Base-by-base conservation (phyloP, 64 coral and sea anemone species). In the Montipora cactus region DNA sequence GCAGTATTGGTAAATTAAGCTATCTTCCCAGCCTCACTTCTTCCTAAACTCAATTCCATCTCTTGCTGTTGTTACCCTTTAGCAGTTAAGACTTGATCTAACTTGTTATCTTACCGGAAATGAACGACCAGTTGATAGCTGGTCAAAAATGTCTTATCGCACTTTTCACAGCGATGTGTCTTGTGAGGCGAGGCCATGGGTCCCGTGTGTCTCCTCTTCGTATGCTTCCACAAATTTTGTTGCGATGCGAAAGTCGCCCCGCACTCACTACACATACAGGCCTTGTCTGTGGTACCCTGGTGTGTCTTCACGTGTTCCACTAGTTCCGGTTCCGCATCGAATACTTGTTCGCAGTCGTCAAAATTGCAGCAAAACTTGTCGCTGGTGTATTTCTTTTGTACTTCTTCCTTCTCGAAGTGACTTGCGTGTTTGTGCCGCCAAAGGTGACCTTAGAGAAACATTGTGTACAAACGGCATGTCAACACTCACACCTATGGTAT, bases 361-460 rank as follows among this genome's bases (percentile, higher is more conserved):
- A 95, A 85, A 19, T 78, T 76, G 49, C 96, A 97, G 20, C 49
- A 19, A 59, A 89, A 78, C 44, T 90, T 89, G 50, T 90, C 83
- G 45, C 6, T 57, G 13, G 67, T 19, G 67, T 89, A 66, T 51
- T 97, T 97, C 46, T 81, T 80, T 49, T 95, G 90, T 0, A 97
- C 96, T 23, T 97, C 96, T 5, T 97, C 93, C 5, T 90, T 90
- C 15, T 97, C 89, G 9, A 84, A 93, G 14, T 97, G 96, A 79
- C 91, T 85, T 2, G 96, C 79, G 21, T 97, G 93, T 47, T 97
- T 97, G 84, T 97, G 96, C 4, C 96, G 93, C 96, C 96, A 97
- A 44, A 97, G 77, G 49, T 97, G 96, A 23, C 96, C 96, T 97
- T 25, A 13, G 73, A 78, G 0, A 48, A 47, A 85, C 64, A 68